phyloP scores from a whole-genome alignment of 2,113 vertebrate genomes.

The Oryzias melastigma region DNA sequence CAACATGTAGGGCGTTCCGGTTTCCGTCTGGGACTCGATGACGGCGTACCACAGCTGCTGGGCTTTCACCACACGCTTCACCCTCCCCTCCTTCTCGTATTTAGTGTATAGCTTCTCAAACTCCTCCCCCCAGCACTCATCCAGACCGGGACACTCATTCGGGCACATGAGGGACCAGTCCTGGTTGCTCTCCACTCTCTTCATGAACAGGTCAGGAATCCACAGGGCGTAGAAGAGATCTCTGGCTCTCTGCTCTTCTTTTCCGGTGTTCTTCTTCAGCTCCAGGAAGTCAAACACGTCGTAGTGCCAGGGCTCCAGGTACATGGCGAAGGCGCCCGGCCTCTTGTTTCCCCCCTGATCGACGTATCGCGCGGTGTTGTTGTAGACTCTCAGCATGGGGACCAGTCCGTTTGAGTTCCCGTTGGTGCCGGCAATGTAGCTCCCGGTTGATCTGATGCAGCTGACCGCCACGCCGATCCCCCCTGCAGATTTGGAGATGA shows the following conservation, averaged over 20 bases:
- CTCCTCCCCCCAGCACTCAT: constrained; percentile 97
- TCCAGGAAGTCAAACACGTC: constrained; percentile 97
- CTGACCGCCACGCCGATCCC: constrained; percentile 95
- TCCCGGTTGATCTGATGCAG: constrained; percentile 93
- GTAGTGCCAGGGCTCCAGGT: constrained; percentile 95
- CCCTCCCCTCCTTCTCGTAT: constrained; percentile 88
- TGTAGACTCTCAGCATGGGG: constrained; percentile 96
- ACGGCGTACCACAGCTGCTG: constrained; percentile 96
- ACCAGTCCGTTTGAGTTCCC: constrained; percentile 97
- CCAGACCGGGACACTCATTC: constrained; percentile 89
- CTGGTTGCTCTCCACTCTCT: constrained; percentile 91
- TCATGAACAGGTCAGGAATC: constrained; percentile 99
- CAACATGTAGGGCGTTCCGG: constrained; percentile 95
- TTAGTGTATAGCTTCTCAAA: constrained; percentile 92
- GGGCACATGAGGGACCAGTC: constrained; percentile 99
- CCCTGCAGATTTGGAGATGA: constrained; percentile 96
- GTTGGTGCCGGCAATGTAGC: constrained; percentile 98
- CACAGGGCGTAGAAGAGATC: constrained; percentile 96
- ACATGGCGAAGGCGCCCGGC: constrained; percentile 97
- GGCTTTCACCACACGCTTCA: constrained; percentile 89
- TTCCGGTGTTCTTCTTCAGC: constrained; percentile 97
- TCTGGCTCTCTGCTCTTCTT: constrained; percentile 94
- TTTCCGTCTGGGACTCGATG: constrained; percentile 97
- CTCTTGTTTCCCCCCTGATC: constrained; percentile 98
- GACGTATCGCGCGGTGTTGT: constrained; percentile 96